phyloP scores from a whole-genome alignment of 2,797 vertebrate species.

The Hephaestus fuliginosus region DNA sequence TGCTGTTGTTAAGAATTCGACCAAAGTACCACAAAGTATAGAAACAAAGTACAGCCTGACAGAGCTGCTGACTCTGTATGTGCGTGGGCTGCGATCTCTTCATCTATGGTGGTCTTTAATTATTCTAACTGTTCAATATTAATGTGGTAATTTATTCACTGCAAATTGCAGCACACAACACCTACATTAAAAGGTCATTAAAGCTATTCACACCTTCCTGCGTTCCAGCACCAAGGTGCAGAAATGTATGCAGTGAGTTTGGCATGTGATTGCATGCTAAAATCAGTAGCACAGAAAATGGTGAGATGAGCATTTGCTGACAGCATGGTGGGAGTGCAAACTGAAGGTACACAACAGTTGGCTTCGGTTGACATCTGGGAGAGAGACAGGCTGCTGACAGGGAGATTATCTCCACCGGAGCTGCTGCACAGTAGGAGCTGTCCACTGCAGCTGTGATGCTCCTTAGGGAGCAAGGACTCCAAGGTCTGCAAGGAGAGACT shows the following conservation, averaged over 20 bases:
- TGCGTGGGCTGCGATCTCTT: not conserved
- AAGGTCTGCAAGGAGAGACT: slow-evolving; percentile 53
- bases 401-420: slow-evolving; percentile 80
- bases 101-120: not conserved
- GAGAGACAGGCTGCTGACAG: slow-evolving; percentile 81
- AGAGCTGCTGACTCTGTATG: not conserved
- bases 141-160: slow-evolving; percentile 16
- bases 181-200: slow-evolving; percentile 6
- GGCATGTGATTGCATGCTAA: slow-evolving; percentile 38
- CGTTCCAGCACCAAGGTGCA: slow-evolving; percentile 8
- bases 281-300: slow-evolving; percentile 51
- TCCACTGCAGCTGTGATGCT: slow-evolving; percentile 67
- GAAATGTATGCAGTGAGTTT: slow-evolving; percentile 22
- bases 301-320: slow-evolving; percentile 63
- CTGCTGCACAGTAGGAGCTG: slow-evolving; percentile 69
- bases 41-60: not conserved
- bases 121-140: not conserved
- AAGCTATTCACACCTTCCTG: slow-evolving; percentile 21
- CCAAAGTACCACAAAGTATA: not conserved
- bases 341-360: slow-evolving; percentile 71
- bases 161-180: slow-evolving; percentile 13
- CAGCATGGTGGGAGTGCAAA: slow-evolving; percentile 67
- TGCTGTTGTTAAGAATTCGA: not conserved
- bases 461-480: slow-evolving; percentile 64
- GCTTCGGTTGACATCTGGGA: slow-evolving; percentile 74